These are phyloP conservation scores for Drosophila sproati DNA, from an alignment of 1,140 invertebrate genomes.

Conservation along the genomic window DNA sequence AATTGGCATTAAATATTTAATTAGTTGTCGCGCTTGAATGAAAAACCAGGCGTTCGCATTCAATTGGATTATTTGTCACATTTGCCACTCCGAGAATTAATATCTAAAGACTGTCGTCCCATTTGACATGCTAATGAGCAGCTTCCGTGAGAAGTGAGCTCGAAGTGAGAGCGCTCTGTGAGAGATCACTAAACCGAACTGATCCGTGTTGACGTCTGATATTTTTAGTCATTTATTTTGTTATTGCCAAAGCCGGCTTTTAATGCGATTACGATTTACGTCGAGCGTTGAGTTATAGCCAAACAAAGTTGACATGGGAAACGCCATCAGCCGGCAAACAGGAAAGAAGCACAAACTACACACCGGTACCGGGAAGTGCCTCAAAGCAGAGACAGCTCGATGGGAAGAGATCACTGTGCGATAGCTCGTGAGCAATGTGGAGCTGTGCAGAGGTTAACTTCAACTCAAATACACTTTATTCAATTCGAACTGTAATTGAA, in stretches of 20 bases:
- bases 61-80: constrained; percentile 76
- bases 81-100: constrained; percentile 20
- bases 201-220: constrained; percentile 55
- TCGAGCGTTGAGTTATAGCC: constrained; percentile 34
- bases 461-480: neutral
- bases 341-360: neutral
- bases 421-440: neutral
- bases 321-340: neutral
- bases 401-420: neutral
- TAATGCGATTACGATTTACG: constrained; percentile 70
- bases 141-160: constrained; percentile 73
- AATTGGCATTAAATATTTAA: constrained; percentile 78
- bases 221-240: constrained; percentile 43
- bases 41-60: constrained; percentile 1
- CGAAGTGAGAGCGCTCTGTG: neutral
- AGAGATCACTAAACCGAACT: constrained; percentile 4
- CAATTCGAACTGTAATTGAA: neutral
- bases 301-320: constrained; percentile 35
- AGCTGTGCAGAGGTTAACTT: neutral
- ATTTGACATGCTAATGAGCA: constrained; percentile 78
- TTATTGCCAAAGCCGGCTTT: constrained; percentile 26
- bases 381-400: neutral
- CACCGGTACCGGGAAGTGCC: neutral
- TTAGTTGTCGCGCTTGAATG: constrained; percentile 35
- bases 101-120: constrained; percentile 30